These are phyloP conservation scores for Phrynocephalus forsythii DNA, from an alignment of 2,797 vertebrate genomes.

Conservation along the genomic window DNA sequence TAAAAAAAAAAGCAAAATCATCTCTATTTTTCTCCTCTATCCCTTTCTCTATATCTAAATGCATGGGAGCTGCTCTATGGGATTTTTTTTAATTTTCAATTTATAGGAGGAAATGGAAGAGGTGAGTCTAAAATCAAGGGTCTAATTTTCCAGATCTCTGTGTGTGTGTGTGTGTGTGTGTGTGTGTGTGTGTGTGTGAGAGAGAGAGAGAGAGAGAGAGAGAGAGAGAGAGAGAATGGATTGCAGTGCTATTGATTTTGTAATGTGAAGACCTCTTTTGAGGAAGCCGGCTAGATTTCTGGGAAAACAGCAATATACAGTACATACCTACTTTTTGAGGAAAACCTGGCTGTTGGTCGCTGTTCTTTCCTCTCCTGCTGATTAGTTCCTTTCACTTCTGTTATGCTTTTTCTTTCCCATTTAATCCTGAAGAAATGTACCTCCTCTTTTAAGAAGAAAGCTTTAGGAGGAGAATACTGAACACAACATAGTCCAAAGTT, in stretches of 20 bases:
- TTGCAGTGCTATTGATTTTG: not conserved
- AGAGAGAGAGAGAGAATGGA: too few species aligned
- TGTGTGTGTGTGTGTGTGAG: too few species aligned
- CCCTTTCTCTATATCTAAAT: too few species aligned
- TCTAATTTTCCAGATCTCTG: not conserved
- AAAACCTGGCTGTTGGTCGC: not conserved
- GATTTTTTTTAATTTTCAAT: too few species aligned
- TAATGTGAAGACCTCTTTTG: not conserved
- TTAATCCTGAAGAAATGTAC: conserved; percentile 18
- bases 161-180: too few species aligned
- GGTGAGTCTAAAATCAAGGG: not conserved
- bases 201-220: too few species aligned
- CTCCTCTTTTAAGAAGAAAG: not conserved
- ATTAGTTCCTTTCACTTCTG: conserved; percentile 13
- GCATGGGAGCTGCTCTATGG: not conserved
- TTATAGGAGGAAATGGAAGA: not conserved
- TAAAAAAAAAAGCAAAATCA: too few species aligned
- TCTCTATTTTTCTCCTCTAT: too few species aligned
- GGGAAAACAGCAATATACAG: not conserved
- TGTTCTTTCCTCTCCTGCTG: not conserved
- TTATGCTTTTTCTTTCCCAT: not conserved
- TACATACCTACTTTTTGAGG: not conserved
- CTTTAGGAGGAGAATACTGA: not conserved
- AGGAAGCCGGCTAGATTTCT: not conserved
- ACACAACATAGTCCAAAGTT: conserved; percentile 23